Percentiles rank a stretch among this genome's conserved stretches.
Evolutionary conservation across 2,888 invertebrate species (phyloP).

Genomic region (Scaptodrosophila latifasciaeformis): DNA sequence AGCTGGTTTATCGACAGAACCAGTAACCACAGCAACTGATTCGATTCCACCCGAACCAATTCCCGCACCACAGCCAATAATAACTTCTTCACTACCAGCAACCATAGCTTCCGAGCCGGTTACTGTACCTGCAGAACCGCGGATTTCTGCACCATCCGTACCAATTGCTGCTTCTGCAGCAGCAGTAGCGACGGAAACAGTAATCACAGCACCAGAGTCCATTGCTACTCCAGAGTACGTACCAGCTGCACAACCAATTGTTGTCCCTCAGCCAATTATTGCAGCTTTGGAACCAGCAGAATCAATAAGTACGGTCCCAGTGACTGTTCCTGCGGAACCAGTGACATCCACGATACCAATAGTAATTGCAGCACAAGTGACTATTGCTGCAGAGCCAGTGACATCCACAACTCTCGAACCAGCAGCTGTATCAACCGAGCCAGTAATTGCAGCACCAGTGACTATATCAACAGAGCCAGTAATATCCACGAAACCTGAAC

Average conservation of each 20-base stretch:
- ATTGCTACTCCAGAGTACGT: neutral
- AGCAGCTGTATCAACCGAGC: too few relatives aligned
- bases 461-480: neutral
- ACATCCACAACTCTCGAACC: neutral
- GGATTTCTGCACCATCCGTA: neutral
- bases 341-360: neutral
- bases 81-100: neutral
- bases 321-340: neutral
- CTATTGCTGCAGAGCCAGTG: neutral
- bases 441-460: neutral
- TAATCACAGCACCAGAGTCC: neutral
- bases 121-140: neutral
- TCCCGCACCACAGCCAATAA: neutral
- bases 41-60: neutral
- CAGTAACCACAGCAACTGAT: too few relatives aligned
- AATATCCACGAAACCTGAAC: neutral
- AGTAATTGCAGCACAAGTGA: neutral
- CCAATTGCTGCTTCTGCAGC: neutral
- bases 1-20: too few relatives aligned
- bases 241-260: neutral
- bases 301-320: neutral
- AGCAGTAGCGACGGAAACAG: too few relatives aligned
- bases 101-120: neutral
- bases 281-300: neutral
- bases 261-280: neutral